phyloP scores from a whole-genome alignment of 1,140 invertebrate species.

The Drosophila equinoxialis region DNA sequence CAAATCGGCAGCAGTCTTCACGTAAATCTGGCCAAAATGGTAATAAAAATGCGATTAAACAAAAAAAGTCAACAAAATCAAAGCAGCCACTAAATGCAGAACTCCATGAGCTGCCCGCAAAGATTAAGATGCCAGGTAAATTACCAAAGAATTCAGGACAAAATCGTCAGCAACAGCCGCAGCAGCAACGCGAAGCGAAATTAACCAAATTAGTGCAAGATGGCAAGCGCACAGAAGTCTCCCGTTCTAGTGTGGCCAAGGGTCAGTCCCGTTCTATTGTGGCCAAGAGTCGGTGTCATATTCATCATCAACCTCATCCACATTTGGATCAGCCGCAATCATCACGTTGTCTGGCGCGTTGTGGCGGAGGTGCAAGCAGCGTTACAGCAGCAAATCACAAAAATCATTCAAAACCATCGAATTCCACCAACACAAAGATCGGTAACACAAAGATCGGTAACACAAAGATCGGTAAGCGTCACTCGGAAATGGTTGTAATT shows the following conservation, averaged over 20 bases:
- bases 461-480: neutral
- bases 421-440: neutral
- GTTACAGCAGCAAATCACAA: neutral
- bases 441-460: neutral
- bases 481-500: neutral
- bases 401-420: neutral
- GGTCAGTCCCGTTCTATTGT: no score
- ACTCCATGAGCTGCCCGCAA: neutral
- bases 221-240: neutral
- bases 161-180: neutral
- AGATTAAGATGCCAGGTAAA: neutral
- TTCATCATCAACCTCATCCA: neutral
- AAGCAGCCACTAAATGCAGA: neutral
- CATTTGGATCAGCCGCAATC: constrained; percentile 2
- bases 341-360: neutral
- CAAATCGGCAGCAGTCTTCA: neutral
- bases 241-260: neutral
- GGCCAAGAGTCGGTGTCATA: neutral
- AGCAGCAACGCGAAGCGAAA: neutral
- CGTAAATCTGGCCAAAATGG: constrained; percentile 8
- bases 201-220: neutral
- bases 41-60: neutral
- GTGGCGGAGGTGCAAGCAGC: neutral
- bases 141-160: neutral
- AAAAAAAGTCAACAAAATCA: neutral